Conservation (phyloP, 2,113 vertebrate species). For the Dromas ardeola region DNA sequence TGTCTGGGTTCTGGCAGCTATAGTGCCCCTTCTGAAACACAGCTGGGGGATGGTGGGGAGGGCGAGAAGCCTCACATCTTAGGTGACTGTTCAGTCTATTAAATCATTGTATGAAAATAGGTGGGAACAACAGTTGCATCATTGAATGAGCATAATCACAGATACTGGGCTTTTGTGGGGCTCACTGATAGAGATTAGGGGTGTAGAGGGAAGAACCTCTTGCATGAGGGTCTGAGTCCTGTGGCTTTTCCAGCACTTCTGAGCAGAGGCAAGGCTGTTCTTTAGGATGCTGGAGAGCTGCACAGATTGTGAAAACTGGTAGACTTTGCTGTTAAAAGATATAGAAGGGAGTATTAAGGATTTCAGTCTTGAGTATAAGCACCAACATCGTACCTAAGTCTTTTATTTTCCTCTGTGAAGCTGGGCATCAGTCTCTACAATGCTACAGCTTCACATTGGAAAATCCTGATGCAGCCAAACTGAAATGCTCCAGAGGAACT, state of each 20-base stretch:
- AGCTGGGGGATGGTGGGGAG: neutral
- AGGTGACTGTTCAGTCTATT: neutral
- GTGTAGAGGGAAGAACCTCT: neutral
- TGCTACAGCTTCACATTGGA: neutral
- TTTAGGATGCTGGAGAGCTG: neutral
- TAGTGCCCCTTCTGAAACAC: neutral
- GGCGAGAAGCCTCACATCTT: neutral
- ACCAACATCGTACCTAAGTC: neutral
- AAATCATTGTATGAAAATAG: neutral
- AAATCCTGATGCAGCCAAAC: constrained; percentile 28
- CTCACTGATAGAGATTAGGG: neutral
- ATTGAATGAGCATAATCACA: neutral
- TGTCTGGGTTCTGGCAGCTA: neutral
- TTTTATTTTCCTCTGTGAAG: neutral
- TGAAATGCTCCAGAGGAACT: constrained; percentile 19
- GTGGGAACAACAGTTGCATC: neutral
- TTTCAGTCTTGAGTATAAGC: neutral
- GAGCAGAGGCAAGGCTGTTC: neutral
- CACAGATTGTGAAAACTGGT: neutral
- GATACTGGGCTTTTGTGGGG: neutral
- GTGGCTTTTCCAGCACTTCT: neutral
- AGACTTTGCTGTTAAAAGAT: neutral
- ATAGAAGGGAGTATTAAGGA: neutral
- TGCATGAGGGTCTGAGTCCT: neutral
- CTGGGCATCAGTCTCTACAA: neutral